Percentiles rank a stretch among this genome's conserved stretches.
Conservation (phyloP, 2,113 vertebrate genomes). For the Leiothrix lutea region DNA sequence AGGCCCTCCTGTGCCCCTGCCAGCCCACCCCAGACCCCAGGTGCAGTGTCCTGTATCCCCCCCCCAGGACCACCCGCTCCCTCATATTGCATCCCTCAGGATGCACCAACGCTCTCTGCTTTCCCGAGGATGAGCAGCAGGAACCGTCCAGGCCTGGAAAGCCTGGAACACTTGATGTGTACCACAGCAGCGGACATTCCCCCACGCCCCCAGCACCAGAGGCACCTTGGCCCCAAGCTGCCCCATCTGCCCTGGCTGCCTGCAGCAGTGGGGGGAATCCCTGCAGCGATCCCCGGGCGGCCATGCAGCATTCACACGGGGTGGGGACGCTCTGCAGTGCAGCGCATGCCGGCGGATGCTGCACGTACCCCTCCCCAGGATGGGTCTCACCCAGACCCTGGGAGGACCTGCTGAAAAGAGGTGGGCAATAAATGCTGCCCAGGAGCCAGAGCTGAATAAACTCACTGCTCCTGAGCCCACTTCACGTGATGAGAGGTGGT, state of each 20-base stretch:
- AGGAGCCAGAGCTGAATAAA: background rate
- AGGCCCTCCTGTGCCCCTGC: background rate
- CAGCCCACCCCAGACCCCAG: rapidly evolving
- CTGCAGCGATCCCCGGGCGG: background rate
- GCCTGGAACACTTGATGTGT: rapidly evolving
- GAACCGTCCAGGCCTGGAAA: rapidly evolving
- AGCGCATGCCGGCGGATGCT: rapidly evolving
- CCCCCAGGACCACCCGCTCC: background rate
- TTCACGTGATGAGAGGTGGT: rapidly evolving
- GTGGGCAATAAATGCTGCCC: background rate
- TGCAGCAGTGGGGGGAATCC: background rate
- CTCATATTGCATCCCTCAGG: rapidly evolving
- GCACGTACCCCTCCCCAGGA: background rate
- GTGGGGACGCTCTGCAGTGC: background rate
- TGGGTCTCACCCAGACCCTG: rapidly evolving
- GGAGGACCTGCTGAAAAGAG: rapidly evolving
- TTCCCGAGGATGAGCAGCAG: rapidly evolving
- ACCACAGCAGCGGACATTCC: rapidly evolving
- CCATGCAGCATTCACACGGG: rapidly evolving
- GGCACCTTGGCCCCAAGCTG: rapidly evolving
- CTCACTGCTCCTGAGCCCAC: rapidly evolving
- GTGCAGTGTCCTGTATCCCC: background rate
- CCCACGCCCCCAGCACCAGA: rapidly evolving
- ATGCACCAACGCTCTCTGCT: rapidly evolving
- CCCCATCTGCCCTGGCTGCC: background rate